Conservation (phyloP, 2,113 vertebrate species). For the Oreocharis arfaki region DNA sequence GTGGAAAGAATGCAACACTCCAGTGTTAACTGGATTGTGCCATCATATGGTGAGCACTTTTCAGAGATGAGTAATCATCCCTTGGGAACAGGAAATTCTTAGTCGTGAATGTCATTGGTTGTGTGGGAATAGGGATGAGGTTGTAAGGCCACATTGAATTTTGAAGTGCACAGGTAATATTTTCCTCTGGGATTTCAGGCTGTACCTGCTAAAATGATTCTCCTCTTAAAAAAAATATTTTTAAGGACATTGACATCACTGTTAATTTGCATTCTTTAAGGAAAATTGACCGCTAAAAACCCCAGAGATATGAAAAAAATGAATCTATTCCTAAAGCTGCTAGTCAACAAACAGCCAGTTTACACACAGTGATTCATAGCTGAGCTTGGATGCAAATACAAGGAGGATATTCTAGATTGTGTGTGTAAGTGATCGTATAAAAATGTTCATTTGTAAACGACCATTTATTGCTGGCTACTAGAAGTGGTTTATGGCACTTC, state of each 20-base stretch:
- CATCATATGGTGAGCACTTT: neutral
- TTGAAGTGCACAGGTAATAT: neutral
- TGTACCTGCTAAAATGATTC: neutral
- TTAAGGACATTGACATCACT: neutral
- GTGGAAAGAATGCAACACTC: neutral
- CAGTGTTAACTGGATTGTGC: neutral
- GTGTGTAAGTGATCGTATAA: neutral
- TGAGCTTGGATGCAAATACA: neutral
- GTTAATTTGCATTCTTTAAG: neutral
- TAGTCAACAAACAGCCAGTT: neutral
- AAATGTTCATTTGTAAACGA: neutral
- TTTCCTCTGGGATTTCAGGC: neutral
- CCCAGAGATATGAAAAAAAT: neutral
- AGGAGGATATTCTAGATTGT: neutral
- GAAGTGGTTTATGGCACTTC: neutral
- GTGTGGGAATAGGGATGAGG: neutral
- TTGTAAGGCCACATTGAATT: neutral
- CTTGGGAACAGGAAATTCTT: neutral
- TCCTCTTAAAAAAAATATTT: neutral
- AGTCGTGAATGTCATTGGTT: neutral
- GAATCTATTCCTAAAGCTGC: neutral
- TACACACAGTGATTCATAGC: neutral
- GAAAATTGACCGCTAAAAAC: rapidly evolving
- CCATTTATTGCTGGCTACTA: neutral
- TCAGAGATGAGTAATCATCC: neutral